Evolutionary conservation across 2,888 invertebrate species (phyloP).

Genomic region (Thumatha senex): DNA sequence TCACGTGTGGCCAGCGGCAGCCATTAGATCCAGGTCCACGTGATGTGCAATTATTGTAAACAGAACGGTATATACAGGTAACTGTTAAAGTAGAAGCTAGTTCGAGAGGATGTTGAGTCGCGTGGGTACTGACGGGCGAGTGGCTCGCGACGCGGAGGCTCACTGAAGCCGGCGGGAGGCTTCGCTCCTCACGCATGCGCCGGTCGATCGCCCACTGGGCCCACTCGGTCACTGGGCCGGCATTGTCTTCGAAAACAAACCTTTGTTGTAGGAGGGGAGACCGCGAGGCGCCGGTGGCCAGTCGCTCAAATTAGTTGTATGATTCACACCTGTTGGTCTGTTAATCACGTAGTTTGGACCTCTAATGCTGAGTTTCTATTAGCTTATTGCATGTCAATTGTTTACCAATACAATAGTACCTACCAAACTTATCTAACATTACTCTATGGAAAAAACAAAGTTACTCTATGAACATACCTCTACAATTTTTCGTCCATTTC

Average conservation of each 20-base stretch:
- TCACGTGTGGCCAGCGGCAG: constrained; percentile 47
- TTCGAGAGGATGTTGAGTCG: constrained; percentile 26
- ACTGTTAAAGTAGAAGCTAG: constrained; percentile 24
- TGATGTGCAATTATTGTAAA: constrained; percentile 35
- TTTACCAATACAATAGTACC: neutral
- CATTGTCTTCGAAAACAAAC: constrained; percentile 71
- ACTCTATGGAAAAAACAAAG: no score
- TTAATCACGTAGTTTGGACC: constrained; percentile 32
- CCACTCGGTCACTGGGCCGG: constrained; percentile 79
- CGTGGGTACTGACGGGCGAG: constrained; percentile 29
- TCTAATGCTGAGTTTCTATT: neutral
- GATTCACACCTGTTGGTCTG: constrained; percentile 67
- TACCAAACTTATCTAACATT: neutral
- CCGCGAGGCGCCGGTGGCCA: constrained; percentile 69
- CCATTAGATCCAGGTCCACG: constrained; percentile 42
- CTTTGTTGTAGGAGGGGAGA: constrained; percentile 70
- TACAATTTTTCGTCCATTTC: no score
- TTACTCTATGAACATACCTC: no score
- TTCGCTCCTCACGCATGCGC: constrained; percentile 63
- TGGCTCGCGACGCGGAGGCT: constrained; percentile 53
- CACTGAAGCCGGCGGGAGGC: constrained; percentile 47
- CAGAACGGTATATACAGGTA: constrained; percentile 32
- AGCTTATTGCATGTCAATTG: neutral
- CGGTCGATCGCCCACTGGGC: constrained; percentile 67
- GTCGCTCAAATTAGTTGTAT: constrained; percentile 56